Evolutionary conservation across 2,888 invertebrate genomes (phyloP).

Genomic region (Mycogona germanica): DNA sequence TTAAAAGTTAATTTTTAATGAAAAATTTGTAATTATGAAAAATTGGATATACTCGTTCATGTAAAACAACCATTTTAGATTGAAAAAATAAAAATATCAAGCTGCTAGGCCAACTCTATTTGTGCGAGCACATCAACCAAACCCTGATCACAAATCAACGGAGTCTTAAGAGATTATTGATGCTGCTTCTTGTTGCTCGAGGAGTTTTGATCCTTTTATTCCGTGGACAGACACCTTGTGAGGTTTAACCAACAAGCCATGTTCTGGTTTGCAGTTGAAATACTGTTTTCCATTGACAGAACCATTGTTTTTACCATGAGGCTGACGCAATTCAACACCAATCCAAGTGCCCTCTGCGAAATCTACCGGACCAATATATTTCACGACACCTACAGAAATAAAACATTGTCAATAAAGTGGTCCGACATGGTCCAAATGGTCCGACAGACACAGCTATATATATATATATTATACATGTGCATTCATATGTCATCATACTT

Average conservation of each 20-base stretch:
- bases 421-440: not conserved
- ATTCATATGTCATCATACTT: conserved; percentile 8
- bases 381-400: conserved; percentile 30
- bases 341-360: conserved; percentile 41
- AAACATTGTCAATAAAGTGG: not conserved
- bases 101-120: too few species aligned
- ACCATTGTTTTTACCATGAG: conserved; percentile 40
- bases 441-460: not conserved
- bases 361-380: conserved; percentile 37
- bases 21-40: too few species aligned
- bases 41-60: too few species aligned
- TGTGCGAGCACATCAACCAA: too few species aligned
- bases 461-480: not conserved
- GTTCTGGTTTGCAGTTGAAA: conserved; percentile 36
- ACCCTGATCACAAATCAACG: too few species aligned
- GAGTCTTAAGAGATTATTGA: conserved; percentile 22
- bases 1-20: too few species aligned
- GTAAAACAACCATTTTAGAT: too few species aligned
- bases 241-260: conserved; percentile 39
- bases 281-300: conserved; percentile 38
- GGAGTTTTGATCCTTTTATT: conserved; percentile 37
- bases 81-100: too few species aligned
- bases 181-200: conserved; percentile 25
- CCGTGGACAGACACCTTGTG: conserved; percentile 38
- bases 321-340: conserved; percentile 37